Evolutionary conservation across 37 sponge, comb jelly and placozoan genomes (phyloP).

Genomic region (Halichondria panicea): DNA sequence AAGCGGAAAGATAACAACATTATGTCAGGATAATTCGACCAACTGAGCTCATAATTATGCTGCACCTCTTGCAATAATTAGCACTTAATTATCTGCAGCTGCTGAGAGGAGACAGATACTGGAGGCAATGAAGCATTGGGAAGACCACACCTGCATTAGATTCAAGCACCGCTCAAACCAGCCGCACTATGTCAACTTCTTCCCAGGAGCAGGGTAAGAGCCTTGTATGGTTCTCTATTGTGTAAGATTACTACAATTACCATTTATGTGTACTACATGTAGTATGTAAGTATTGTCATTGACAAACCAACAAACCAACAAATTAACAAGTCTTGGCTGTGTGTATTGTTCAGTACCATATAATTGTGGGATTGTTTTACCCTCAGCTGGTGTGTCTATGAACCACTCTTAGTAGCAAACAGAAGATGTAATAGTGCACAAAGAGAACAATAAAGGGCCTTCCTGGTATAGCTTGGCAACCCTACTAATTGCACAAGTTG

Average conservation of each 20-base stretch:
- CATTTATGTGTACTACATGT: not conserved
- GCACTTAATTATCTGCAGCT: conserved; percentile 17
- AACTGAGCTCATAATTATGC: too few relatives aligned
- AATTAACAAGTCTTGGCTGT: not conserved
- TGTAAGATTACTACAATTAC: not conserved
- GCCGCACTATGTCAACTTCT: conserved; percentile 42
- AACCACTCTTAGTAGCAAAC: too few relatives aligned
- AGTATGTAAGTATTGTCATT: not conserved
- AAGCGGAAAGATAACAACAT: too few relatives aligned
- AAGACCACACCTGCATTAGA: conserved; percentile 73
- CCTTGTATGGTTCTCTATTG: not conserved
- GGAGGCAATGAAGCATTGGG: conserved; percentile 76
- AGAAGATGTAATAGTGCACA: too few relatives aligned
- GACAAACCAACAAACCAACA: not conserved
- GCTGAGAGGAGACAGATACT: conserved; percentile 28
- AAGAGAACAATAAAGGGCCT: too few relatives aligned
- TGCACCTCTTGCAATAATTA: not conserved
- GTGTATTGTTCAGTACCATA: too few relatives aligned
- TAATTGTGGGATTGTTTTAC: too few relatives aligned
- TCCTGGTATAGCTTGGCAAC: too few relatives aligned
- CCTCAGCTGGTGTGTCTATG: too few relatives aligned
- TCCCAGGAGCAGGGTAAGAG: conserved; percentile 65
- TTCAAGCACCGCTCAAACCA: conserved; percentile 42
- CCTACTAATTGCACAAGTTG: too few relatives aligned
- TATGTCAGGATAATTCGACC: too few relatives aligned